phyloP scores from a whole-genome alignment of 64 coral and sea anemone species.

The Stichodactyla helianthus region DNA sequence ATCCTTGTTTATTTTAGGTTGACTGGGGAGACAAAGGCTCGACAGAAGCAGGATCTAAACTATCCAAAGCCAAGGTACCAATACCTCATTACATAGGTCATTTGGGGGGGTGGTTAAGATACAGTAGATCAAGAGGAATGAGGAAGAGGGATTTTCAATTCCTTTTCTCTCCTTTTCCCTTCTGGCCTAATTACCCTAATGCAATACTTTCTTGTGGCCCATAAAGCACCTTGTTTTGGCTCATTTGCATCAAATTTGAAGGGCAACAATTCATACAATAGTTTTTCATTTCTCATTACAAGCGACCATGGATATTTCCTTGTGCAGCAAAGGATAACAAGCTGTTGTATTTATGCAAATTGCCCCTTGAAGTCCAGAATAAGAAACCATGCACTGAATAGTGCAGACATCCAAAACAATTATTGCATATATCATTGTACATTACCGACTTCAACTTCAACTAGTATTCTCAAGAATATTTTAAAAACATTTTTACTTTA shows the following conservation, averaged over 20 bases:
- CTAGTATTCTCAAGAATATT: background rate
- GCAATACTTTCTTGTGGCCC: no score
- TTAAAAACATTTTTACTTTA: constrained; percentile 11
- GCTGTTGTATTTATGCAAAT: no score
- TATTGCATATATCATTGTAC: background rate
- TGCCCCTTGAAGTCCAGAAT: no score
- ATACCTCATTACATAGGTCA: background rate
- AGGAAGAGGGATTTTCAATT: background rate
- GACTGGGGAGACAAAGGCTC: constrained; percentile 91
- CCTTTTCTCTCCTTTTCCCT: no score
- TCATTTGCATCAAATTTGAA: no score
- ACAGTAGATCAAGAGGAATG: background rate
- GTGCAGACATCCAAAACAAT: background rate
- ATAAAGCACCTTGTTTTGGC: no score
- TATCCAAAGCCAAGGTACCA: constrained; percentile 70
- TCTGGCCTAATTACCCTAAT: no score
- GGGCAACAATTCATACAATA: no score
- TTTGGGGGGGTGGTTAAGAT: background rate
- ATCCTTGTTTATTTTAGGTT: constrained; percentile 44
- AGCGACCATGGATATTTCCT: no score
- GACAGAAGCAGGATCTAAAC: constrained; percentile 83
- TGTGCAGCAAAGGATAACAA: no score
- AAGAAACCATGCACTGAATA: no score
- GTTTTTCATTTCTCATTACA: no score
- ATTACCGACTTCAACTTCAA: background rate